Base-by-base conservation (phyloP, 2,113 vertebrate genomes). In the Zootoca vivipara region DNA sequence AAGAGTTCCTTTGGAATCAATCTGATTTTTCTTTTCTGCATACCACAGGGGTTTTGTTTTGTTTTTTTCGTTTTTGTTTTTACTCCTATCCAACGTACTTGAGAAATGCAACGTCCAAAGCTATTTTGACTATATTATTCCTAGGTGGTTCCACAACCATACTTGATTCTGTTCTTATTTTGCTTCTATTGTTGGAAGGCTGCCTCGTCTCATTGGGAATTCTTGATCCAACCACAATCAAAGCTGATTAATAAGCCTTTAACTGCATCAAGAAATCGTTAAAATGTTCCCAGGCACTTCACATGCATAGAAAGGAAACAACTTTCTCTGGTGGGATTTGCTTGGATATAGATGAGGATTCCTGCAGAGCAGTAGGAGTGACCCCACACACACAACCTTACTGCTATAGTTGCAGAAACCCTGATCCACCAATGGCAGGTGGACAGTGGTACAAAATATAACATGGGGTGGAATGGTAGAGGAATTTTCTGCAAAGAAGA, bases 1-100 rank as follows among this genome's bases (percentile, higher is more conserved):
- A 38, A 67, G 73, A 69, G 42, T 30, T 93, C 82, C 87, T 87
- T 33, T 40, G 69, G 52, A 58, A 81, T n/a, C 18, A 85, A 90
- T 88, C 72, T 18, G 22, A 5, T 2, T 80, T 24, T 35, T 20
- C 0, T 2, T 7, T 83, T 15, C 42, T 56, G 40, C n/a, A 83
- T 38, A 35, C 24, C 24, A 46, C 56, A 69, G 7, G 5, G 42
- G 16, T 52, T 77, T 69, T 82, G 20, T 35, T n/a, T 35, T 73
- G 16, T 33, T 35, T 9, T 28, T n/a, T 30, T 52, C 46, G 46
- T n/a, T n/a, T n/a, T 46, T 46, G 10, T 52, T 52, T 52, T 52
- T 52, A 52, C 46, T 52, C 2, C 10, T 52, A 52, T 52, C 46
- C 46, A 52, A 18, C 4, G 18, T 62, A 16, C 5, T 20, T 58